phyloP scores from a whole-genome alignment of 2,888 invertebrate genomes.

The Cerceris ruficornis region DNA sequence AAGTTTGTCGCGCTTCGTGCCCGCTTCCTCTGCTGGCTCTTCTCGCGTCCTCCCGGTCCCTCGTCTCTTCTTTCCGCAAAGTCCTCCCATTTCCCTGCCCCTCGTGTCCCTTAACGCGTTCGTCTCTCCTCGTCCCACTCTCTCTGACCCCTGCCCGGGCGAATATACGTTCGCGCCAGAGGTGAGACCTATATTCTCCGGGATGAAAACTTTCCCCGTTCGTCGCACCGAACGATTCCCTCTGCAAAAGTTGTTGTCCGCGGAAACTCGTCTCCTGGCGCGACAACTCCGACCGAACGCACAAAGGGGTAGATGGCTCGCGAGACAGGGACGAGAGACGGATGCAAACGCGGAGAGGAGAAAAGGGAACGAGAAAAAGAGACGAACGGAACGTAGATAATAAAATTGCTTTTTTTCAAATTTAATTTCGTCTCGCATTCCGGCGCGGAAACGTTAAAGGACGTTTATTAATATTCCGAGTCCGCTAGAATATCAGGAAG shows the following conservation, averaged over 20 bases:
- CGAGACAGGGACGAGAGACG: neutral
- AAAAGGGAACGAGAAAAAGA: neutral
- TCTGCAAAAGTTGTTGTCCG: too few species aligned
- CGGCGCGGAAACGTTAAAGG: neutral
- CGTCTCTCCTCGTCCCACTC: neutral
- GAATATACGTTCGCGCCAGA: constrained; percentile 35
- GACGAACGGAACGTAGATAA: constrained; percentile 3
- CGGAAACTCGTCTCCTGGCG: constrained; percentile 2
- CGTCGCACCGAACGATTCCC: constrained; percentile 38
- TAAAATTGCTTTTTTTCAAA: constrained; percentile 31
- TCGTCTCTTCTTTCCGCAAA: neutral
- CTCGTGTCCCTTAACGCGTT: neutral
- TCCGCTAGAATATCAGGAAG: neutral
- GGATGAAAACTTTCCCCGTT: constrained; percentile 46
- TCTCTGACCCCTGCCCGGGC: neutral
- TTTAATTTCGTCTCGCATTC: constrained; percentile 28
- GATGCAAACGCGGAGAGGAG: neutral
- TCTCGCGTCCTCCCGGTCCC: neutral
- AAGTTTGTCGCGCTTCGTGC: constrained; percentile 71
- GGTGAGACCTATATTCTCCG: constrained; percentile 32
- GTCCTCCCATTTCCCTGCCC: neutral
- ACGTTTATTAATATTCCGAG: constrained; percentile 27
- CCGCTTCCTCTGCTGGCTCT: neutral
- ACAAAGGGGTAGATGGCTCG: neutral
- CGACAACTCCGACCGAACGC: neutral